phyloP scores from a whole-genome alignment of 2,888 invertebrate species.

The Miltochrista miniata region DNA sequence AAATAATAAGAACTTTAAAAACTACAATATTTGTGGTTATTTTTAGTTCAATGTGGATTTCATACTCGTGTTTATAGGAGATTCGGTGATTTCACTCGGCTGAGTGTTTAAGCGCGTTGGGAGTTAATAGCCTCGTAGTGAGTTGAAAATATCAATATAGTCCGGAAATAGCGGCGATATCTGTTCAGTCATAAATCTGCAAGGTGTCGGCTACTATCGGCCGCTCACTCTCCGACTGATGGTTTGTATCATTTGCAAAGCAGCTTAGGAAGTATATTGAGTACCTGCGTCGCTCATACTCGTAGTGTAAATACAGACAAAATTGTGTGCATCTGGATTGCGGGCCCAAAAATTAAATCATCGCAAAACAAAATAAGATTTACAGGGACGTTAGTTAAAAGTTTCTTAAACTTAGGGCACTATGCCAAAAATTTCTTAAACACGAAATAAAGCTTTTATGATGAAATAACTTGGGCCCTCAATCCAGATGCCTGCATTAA shows the following conservation, averaged over 20 bases:
- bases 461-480: too few species aligned
- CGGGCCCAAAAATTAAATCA: too few species aligned
- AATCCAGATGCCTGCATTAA: too few species aligned
- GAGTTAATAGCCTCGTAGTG: slow-evolving; percentile 69
- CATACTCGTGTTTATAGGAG: slow-evolving; percentile 33
- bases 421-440: too few species aligned
- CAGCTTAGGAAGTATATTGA: slow-evolving; percentile 74
- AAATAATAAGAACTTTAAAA: slow-evolving; percentile 13
- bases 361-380: too few species aligned
- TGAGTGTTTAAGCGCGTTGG: slow-evolving; percentile 71
- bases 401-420: too few species aligned
- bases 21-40: slow-evolving; percentile 22
- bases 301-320: slow-evolving; percentile 27
- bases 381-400: too few species aligned
- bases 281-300: slow-evolving; percentile 38
- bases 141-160: slow-evolving; percentile 74
- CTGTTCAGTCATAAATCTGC: slow-evolving; percentile 72
- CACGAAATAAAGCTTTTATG: too few species aligned
- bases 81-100: slow-evolving; percentile 61
- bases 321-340: too few species aligned
- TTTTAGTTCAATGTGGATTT: slow-evolving; percentile 28
- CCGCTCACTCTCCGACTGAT: slow-evolving; percentile 74
- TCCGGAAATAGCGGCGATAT: slow-evolving; percentile 73
- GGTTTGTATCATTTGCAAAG: slow-evolving; percentile 81
- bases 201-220: slow-evolving; percentile 77